A percentile compares a stretch with the other conserved stretches of the same genome.
Conservation (phyloP, 2,888 invertebrate genomes). For the Anthrax anthrax region DNA sequence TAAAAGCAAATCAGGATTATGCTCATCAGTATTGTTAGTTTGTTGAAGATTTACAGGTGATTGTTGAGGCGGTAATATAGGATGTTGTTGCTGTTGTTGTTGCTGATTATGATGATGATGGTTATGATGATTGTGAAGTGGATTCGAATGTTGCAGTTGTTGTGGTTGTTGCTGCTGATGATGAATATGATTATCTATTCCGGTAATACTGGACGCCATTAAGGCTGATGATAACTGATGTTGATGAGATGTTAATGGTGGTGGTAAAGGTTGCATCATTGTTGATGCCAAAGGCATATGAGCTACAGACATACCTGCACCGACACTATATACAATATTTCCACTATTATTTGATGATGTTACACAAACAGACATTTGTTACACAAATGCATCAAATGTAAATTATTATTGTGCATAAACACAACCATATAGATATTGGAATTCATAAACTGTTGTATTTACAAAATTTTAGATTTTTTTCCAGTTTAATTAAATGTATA, state of each 20-base stretch:
- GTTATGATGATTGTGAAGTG: conserved; percentile 11
- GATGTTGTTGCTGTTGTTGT: conserved; percentile 12
- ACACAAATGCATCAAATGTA: no score
- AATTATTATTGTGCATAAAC: no score
- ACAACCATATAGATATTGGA: no score
- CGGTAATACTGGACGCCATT: conserved; percentile 8
- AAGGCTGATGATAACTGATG: conserved; percentile 9
- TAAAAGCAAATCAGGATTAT: conserved; percentile 71
- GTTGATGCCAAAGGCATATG: conserved; percentile 17
- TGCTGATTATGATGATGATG: conserved; percentile 9
- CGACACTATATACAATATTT: conserved; percentile 8
- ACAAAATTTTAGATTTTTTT: no score
- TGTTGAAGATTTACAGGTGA: conserved; percentile 12
- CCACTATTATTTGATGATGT: conserved; percentile 11
- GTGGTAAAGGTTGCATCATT: conserved; percentile 32
- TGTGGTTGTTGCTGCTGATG: conserved; percentile 6
- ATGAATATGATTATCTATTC: conserved; percentile 10
- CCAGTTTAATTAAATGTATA: no score
- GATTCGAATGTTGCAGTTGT: conserved; percentile 12
- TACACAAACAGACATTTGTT: conserved; percentile 16
- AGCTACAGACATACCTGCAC: conserved; percentile 10
- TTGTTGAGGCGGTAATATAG: conserved; percentile 13
- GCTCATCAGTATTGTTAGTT: conserved; percentile 33
- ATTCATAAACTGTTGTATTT: no score
- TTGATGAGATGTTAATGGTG: conserved; percentile 19